Conservation (phyloP, 2,113 vertebrate genomes). For the Siniperca chuatsi region DNA sequence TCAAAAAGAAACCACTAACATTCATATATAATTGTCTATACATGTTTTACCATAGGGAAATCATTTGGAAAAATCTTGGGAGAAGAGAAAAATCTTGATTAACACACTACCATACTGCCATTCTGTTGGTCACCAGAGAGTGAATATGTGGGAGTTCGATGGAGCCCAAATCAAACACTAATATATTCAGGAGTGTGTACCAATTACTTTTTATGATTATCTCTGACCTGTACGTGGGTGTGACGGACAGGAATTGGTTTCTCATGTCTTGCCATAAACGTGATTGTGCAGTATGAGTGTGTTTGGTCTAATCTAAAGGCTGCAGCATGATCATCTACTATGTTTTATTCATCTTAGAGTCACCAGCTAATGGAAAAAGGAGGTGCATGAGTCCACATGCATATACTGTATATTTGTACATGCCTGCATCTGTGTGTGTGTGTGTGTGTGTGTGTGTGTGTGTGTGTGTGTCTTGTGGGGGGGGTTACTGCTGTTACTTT, state of each 20-base stretch:
- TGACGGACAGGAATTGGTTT: constrained; percentile 47
- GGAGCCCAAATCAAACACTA: constrained; percentile 56
- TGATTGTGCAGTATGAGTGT: constrained; percentile 31
- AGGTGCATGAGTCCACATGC: constrained; percentile 18
- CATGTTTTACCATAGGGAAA: neutral
- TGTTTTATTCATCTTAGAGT: constrained; percentile 72
- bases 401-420: constrained; percentile 7
- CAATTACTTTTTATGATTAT: constrained; percentile 72
- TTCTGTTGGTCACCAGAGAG: constrained; percentile 1
- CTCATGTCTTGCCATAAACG: constrained; percentile 39
- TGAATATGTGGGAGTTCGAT: constrained; percentile 32
- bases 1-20: neutral
- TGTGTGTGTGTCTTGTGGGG: neutral
- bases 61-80: constrained; percentile 6
- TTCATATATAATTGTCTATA: neutral
- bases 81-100: constrained; percentile 11
- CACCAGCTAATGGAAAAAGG: constrained; percentile 58
- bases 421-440: constrained; percentile 12
- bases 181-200: constrained; percentile 66
- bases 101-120: constrained; percentile 4
- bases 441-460: constrained; percentile 10
- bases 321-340: constrained; percentile 51
- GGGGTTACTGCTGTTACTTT: constrained; percentile 13
- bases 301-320: constrained; percentile 47
- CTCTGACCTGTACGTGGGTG: constrained; percentile 58